A percentile compares a stretch with the other conserved stretches of the same genome.
Evolutionary conservation across 2,888 invertebrate species (phyloP).

Genomic region (Drosophila putrida): DNA sequence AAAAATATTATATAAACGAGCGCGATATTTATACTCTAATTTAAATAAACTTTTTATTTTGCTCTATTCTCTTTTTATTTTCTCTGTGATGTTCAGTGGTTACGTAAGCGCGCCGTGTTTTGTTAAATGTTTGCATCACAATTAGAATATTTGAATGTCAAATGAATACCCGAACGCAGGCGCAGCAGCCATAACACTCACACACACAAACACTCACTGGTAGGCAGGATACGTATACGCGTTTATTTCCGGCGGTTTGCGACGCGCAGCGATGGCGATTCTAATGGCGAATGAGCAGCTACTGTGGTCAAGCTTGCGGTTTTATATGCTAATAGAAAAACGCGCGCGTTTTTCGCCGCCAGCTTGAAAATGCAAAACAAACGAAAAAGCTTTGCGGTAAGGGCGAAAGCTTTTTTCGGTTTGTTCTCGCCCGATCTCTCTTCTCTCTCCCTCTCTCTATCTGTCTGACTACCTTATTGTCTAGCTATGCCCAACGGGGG

Average conservation of each 20-base stretch:
- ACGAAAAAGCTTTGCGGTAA: constrained; percentile 28
- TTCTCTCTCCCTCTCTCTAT: neutral
- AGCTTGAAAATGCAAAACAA: constrained; percentile 18
- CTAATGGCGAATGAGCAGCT: constrained; percentile 73
- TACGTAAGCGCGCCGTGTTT: constrained; percentile 74
- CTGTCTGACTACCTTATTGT: constrained; percentile 6
- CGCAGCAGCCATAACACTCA: constrained; percentile 42
- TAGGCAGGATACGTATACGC: constrained; percentile 38
- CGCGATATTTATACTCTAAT: constrained; percentile 24
- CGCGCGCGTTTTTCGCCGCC: constrained; percentile 46
- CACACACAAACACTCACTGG: constrained; percentile 8
- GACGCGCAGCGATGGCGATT: constrained; percentile 69
- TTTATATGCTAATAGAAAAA: constrained; percentile 78
- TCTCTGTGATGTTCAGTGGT: constrained; percentile 53
- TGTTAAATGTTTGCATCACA: constrained; percentile 5
- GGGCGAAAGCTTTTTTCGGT: constrained; percentile 52
- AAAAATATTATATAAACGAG: constrained; percentile 37
- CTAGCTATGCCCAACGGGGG: constrained; percentile 15
- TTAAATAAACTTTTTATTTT: constrained; percentile 10
- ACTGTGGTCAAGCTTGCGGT: constrained; percentile 79
- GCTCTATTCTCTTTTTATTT: neutral
- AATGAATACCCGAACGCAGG: constrained; percentile 35
- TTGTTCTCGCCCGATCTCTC: constrained; percentile 22
- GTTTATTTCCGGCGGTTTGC: constrained; percentile 43
- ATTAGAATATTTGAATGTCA: constrained; percentile 69